Percentiles rank a stretch among this genome's conserved stretches.
These are phyloP conservation scores for Eulithis prunata DNA, from an alignment of 2,888 invertebrate species.

Conservation along the genomic window DNA sequence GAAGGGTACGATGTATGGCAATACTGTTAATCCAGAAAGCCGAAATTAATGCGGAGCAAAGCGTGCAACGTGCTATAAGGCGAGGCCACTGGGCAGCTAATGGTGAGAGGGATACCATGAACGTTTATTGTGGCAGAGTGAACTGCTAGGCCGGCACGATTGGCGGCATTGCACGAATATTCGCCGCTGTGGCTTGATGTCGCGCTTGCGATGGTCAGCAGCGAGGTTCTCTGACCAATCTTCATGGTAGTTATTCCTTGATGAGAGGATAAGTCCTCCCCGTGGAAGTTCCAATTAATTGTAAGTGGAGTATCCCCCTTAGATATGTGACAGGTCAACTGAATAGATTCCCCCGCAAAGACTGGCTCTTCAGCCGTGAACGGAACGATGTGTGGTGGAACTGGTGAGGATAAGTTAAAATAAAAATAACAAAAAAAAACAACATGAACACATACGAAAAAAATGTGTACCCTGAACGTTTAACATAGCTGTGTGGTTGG, in stretches of 20 bases:
- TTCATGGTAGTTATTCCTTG: constrained; percentile 84
- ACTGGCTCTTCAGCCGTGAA: constrained; percentile 86
- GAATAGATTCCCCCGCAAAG: constrained; percentile 86
- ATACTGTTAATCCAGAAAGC: constrained; percentile 85
- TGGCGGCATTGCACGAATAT: constrained; percentile 88
- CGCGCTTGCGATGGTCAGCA: constrained; percentile 86
- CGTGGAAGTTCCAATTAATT: constrained; percentile 90
- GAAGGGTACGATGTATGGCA: constrained; percentile 88
- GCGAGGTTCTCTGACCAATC: constrained; percentile 86
- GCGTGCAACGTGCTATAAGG: constrained; percentile 80
- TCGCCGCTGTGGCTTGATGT: constrained; percentile 88
- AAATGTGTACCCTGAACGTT: constrained; percentile 86
- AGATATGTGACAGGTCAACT: constrained; percentile 85
- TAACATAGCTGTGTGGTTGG: constrained; percentile 86
- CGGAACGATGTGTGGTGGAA: constrained; percentile 86
- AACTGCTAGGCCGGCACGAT: constrained; percentile 86
- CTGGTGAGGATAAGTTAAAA: constrained; percentile 69
- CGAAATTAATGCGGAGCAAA: constrained; percentile 73
- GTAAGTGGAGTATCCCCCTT: constrained; percentile 89
- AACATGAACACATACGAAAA: constrained; percentile 52
- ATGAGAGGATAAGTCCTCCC: constrained; percentile 80
- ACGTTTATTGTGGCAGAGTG: constrained; percentile 86
- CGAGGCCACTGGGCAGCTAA: constrained; percentile 58
- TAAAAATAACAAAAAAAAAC: constrained; percentile 49
- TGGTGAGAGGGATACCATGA: constrained; percentile 84